These are phyloP conservation scores for Sturmia bella DNA, from an alignment of 2,888 invertebrate species.

Conservation along the genomic window DNA sequence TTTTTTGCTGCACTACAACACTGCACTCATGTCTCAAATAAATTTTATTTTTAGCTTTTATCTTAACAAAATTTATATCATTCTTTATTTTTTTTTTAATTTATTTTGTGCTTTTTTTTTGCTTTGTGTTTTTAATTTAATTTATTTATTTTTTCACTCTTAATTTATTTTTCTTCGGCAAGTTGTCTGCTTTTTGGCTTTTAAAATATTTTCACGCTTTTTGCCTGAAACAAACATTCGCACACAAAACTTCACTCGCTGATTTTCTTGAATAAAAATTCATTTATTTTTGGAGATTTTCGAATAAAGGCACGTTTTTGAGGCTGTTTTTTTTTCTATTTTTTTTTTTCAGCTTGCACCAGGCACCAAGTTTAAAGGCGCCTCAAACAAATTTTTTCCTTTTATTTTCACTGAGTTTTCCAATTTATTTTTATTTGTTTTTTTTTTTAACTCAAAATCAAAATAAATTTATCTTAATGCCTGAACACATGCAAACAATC, in stretches of 20 bases:
- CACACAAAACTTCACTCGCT: constrained; percentile 38
- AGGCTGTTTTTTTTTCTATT: constrained; percentile 12
- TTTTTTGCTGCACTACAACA: too few species aligned
- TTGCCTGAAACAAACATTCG: constrained; percentile 17
- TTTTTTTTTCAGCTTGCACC: background rate
- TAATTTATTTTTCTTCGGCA: background rate
- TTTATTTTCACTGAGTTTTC: constrained; percentile 43
- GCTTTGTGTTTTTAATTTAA: too few species aligned
- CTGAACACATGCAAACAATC: constrained; percentile 4
- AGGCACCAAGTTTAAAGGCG: constrained; percentile 29
- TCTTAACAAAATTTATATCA: background rate
- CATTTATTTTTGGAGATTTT: constrained; percentile 57
- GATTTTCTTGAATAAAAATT: constrained; percentile 1
- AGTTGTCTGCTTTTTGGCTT: constrained; percentile 27
- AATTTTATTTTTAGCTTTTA: constrained; percentile 5
- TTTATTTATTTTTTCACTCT: constrained; percentile 12
- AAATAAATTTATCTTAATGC: constrained; percentile 49
- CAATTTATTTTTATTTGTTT: background rate
- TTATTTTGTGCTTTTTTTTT: constrained; percentile 11
- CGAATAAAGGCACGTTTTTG: constrained; percentile 53
- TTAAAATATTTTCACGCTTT: constrained; percentile 37
- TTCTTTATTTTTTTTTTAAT: constrained; percentile 39
- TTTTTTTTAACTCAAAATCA: constrained; percentile 32
- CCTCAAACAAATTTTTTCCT: constrained; percentile 34
- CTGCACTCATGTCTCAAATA: background rate